Conservation (phyloP, 2,797 vertebrate genomes). For the Notoglanidium macrostoma region DNA sequence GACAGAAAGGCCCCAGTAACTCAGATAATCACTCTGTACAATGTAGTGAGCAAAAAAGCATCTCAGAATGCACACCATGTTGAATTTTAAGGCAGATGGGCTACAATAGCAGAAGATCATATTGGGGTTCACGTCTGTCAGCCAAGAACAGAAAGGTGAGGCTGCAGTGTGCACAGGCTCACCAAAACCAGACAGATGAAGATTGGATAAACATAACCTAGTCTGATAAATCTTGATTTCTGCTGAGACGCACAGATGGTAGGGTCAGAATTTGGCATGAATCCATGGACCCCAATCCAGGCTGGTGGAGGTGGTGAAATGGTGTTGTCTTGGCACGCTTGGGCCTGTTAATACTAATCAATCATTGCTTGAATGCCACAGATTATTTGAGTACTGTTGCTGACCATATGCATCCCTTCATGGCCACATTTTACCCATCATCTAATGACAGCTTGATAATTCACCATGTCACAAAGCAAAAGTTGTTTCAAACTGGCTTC, state of each 20-base stretch:
- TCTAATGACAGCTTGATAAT: neutral
- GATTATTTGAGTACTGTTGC: neutral
- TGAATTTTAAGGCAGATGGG: neutral
- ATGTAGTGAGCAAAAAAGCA: neutral
- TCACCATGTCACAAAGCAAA: neutral
- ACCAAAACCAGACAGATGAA: neutral
- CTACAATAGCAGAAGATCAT: neutral
- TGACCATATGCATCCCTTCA: neutral
- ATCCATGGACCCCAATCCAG: no score
- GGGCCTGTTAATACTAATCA: no score
- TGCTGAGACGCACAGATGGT: no score
- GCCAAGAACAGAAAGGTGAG: neutral
- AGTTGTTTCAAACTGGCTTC: no score
- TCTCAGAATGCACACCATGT: neutral
- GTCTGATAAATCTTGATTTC: no score
- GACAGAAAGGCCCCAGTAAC: neutral
- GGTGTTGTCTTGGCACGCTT: no score
- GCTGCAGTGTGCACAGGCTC: neutral
- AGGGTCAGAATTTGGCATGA: no score
- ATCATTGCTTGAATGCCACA: neutral
- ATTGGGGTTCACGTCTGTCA: neutral
- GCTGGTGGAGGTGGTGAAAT: no score
- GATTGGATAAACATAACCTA: neutral
- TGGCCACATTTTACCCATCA: neutral
- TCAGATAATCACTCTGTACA: neutral